Base-by-base conservation (phyloP, 2,888 invertebrate species). In the Chrysolina oricalcia region DNA sequence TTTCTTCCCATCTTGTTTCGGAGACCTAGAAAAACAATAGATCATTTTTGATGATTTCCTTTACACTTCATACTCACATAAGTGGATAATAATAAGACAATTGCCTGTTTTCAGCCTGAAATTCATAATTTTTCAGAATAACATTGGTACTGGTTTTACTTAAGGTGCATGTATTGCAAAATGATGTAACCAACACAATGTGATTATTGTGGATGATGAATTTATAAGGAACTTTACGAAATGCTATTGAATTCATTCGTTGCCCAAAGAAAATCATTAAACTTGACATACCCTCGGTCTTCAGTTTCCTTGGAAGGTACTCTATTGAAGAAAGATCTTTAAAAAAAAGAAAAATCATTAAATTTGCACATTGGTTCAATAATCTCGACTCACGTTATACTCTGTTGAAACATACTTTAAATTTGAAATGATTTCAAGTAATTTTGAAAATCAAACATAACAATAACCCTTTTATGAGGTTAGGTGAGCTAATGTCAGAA, bases 301-400 rank as follows among this genome's bases (percentile, higher is more conserved):
- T 68, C 40, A 50, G 59, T 64, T 48, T 21, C 59, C 53, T 70
- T 53, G 62, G 75, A 23, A 46, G 78, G 62, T 46, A 76, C 53
- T 70, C 70, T 72, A 40, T 66, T 76, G 72, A 79, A 79, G 70
- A 77, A 78, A 27, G 78, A 79, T 43, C 80, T 78, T 46, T 69
- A 68, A 74, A 71, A 70, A 75, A 59, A 59, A 59, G 5, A 2
- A 27, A 35, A 35, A 35, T 35, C 0, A 35, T 35, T 35, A 35
- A 59, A 8, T n/a, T n/a, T 27, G 23, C 1, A 1, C 10, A n/a
- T 15, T 59, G 35, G 5, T 19, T n/a, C 0, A 50, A 65, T 70
- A 64, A 19, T 50, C 50, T 48, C 23, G 67, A 81, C 87, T 85
- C 83, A 88, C 88, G 87, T 87, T 80, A 88, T 87, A 40, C 85